Evolutionary conservation across 2,113 vertebrate genomes (phyloP).

Genomic region (Brachyistius frenatus): DNA sequence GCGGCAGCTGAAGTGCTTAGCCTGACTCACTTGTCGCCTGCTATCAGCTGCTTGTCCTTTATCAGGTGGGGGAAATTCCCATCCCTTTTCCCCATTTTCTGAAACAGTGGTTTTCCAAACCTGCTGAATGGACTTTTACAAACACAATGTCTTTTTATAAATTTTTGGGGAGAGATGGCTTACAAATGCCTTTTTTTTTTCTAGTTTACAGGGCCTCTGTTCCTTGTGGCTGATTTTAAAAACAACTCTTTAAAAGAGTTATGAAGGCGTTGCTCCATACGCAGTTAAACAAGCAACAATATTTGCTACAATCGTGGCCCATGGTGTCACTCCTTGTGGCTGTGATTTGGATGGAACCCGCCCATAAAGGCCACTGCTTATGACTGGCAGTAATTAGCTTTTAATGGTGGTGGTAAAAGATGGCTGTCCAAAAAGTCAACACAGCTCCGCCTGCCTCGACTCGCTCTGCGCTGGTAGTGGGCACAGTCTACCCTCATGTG

Average conservation of each 20-base stretch:
- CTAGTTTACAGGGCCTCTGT: conserved; percentile 7
- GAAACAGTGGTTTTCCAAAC: conserved; percentile 31
- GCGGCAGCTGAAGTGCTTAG: conserved; percentile 59
- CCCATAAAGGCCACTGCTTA: conserved; percentile 66
- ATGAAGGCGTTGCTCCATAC: conserved; percentile 55
- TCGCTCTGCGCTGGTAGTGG: conserved; percentile 49
- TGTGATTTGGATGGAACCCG: conserved; percentile 52
- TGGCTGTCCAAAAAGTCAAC: conserved; percentile 71
- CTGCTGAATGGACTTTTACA: conserved; percentile 12
- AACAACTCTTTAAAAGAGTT: conserved; percentile 69
- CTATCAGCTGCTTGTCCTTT: conserved; percentile 72
- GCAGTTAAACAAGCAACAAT: conserved; percentile 65
- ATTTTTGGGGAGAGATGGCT: not conserved
- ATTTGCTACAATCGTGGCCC: conserved; percentile 54
- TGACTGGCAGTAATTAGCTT: conserved; percentile 71
- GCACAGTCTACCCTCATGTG: conserved; percentile 30
- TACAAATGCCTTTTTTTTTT: conserved; percentile 17
- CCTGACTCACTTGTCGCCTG: conserved; percentile 76
- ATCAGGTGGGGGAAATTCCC: conserved; percentile 74
- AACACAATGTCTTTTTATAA: not conserved
- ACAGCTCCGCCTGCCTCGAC: conserved; percentile 60
- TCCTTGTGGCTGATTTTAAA: conserved; percentile 40
- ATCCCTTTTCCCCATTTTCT: conserved; percentile 27
- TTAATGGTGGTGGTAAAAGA: conserved; percentile 69
- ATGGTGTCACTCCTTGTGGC: conserved; percentile 68